Percentiles rank a stretch among this genome's conserved stretches.
Evolutionary conservation across 2,797 vertebrate genomes (phyloP).

Genomic region (Telmatherina bonti): DNA sequence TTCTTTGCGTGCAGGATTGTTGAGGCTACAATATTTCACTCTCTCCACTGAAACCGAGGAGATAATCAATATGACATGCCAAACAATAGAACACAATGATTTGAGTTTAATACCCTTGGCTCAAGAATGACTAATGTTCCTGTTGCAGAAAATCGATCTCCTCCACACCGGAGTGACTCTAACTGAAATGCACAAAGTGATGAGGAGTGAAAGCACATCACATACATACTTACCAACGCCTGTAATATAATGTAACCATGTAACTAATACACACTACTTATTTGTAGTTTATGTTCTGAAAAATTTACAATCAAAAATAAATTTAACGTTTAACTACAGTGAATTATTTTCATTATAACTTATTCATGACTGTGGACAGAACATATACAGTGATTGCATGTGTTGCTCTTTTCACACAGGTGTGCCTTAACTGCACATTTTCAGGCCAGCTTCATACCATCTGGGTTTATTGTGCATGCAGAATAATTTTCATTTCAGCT

Average conservation of each 20-base stretch:
- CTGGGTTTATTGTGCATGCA: neutral
- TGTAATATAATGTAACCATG: constrained; percentile 6
- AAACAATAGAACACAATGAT: constrained; percentile 86
- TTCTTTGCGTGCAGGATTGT: constrained; percentile 72
- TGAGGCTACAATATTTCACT: constrained; percentile 82
- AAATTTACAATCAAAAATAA: neutral
- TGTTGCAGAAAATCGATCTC: constrained; percentile 83
- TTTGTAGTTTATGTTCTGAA: neutral
- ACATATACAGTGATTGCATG: neutral
- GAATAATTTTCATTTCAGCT: neutral
- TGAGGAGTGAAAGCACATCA: constrained; percentile 64
- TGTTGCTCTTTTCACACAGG: neutral
- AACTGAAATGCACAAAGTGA: constrained; percentile 56
- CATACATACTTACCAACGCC: constrained; percentile 44
- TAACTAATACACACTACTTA: neutral
- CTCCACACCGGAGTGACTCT: constrained; percentile 63
- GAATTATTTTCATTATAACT: neutral
- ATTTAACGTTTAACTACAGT: neutral
- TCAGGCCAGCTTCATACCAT: neutral
- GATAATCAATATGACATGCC: constrained; percentile 86
- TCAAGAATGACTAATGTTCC: constrained; percentile 84
- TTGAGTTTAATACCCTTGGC: constrained; percentile 86
- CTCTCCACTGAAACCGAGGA: constrained; percentile 81
- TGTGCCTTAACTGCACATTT: neutral
- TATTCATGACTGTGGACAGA: neutral